A percentile compares a stretch with the other conserved stretches of the same genome.
phyloP scores from a whole-genome alignment of 2,888 invertebrate genomes.

The Mactromeris polynyma region DNA sequence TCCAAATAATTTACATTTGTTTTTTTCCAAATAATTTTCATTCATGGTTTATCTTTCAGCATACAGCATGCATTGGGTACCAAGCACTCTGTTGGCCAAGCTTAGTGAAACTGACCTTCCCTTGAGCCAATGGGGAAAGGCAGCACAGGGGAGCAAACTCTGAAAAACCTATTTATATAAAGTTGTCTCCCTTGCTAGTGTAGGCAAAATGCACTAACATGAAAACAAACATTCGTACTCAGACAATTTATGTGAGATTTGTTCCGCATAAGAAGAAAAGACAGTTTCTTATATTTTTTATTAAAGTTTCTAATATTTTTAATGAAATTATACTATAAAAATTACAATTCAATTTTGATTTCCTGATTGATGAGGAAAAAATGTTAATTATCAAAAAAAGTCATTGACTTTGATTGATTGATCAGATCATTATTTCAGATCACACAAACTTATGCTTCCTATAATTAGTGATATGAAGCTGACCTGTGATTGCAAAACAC shows the following conservation, averaged over 20 bases:
- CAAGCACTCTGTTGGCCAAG: constrained; percentile 77
- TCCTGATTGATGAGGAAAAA: no score
- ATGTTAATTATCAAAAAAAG: no score
- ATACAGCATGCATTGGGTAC: constrained; percentile 79
- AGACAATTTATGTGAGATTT: neutral
- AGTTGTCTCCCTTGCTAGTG: neutral
- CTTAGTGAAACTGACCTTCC: constrained; percentile 76
- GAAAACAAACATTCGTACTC: neutral
- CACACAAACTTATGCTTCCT: no score
- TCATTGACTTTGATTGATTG: no score
- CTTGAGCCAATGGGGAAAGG: constrained; percentile 76
- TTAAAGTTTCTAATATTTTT: no score
- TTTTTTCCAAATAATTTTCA: neutral
- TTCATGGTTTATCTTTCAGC: constrained; percentile 68
- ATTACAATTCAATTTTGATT: no score
- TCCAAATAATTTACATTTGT: neutral
- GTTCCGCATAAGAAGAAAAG: neutral
- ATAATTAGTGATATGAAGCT: no score
- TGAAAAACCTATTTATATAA: neutral
- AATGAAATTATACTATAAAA: no score
- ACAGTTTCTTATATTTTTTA: neutral
- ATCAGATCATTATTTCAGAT: no score
- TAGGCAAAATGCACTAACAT: neutral
- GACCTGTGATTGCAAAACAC: no score
- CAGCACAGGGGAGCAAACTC: constrained; percentile 60